Percentiles rank a stretch among this genome's conserved stretches.
phyloP scores from a whole-genome alignment of 2,888 invertebrate genomes.

The Yponomeuta evonymella region DNA sequence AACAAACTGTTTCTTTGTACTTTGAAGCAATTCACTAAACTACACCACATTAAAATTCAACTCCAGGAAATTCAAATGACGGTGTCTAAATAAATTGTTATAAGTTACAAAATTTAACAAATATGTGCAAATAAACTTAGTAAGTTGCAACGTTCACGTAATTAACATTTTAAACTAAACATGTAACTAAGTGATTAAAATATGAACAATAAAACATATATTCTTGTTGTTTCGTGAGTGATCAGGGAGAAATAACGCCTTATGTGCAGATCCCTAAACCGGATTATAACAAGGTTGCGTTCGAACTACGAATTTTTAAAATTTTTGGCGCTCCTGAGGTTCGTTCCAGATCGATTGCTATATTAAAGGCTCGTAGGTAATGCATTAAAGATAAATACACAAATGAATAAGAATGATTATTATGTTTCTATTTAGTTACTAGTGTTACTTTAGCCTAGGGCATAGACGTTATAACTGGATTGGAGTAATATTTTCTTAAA shows the following conservation, averaged over 20 bases:
- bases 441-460: background rate
- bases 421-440: background rate
- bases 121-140: constrained; percentile 74
- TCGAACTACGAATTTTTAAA: background rate
- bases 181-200: constrained; percentile 67
- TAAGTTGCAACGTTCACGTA: constrained; percentile 69
- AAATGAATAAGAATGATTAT: background rate
- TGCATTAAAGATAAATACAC: background rate
- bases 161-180: constrained; percentile 70
- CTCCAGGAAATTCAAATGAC: constrained; percentile 60
- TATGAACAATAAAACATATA: constrained; percentile 66
- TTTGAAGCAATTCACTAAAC: constrained; percentile 81
- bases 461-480: constrained; percentile 1
- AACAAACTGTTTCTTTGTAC: constrained; percentile 82
- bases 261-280: background rate
- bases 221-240: constrained; percentile 37
- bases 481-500: constrained; percentile 27
- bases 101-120: constrained; percentile 71
- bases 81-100: constrained; percentile 71
- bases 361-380: background rate
- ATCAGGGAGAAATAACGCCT: constrained; percentile 8
- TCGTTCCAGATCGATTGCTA: background rate
- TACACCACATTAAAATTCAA: constrained; percentile 70
- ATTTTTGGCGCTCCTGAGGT: background rate
- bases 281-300: background rate